Evolutionary conservation across 2,797 vertebrate species (phyloP).

Genomic region (Zalophus californianus): DNA sequence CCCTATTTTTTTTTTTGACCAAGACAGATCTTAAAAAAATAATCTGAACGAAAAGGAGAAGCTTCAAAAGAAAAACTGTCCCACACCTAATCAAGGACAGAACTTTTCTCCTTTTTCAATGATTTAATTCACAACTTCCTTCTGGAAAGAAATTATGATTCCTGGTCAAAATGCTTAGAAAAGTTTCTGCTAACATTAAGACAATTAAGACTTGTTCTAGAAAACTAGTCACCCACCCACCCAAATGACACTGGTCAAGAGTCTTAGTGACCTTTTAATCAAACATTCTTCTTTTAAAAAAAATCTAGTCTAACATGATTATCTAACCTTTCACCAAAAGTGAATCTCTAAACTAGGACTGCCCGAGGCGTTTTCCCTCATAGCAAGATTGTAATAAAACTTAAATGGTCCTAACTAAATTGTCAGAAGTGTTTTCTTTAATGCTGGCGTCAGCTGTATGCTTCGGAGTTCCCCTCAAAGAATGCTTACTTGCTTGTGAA

Average conservation of each 20-base stretch:
- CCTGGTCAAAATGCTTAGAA: not conserved
- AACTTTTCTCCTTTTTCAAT: not conserved
- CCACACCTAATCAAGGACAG: not conserved
- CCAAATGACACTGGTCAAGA: not conserved
- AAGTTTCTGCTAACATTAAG: slow-evolving; percentile 7
- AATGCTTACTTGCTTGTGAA: not conserved
- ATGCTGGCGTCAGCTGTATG: not conserved
- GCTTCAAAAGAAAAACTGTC: slow-evolving; percentile 10
- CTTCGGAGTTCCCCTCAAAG: not conserved
- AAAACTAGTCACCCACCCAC: not conserved
- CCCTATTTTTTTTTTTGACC: not conserved
- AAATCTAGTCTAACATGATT: not conserved
- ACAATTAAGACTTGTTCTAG: not conserved
- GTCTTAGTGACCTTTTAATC: not conserved
- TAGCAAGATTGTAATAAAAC: not conserved
- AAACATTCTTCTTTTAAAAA: not conserved
- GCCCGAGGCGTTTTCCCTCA: not conserved
- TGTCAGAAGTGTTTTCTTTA: not conserved
- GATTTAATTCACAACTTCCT: slow-evolving; percentile 27
- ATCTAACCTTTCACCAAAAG: not conserved
- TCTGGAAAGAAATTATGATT: not conserved
- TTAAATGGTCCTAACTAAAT: not conserved
- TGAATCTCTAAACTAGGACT: not conserved
- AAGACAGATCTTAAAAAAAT: not conserved
- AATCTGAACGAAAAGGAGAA: not conserved